Base-by-base conservation (phyloP, 2,113 vertebrate genomes). In the Acanthisitta chloris region DNA sequence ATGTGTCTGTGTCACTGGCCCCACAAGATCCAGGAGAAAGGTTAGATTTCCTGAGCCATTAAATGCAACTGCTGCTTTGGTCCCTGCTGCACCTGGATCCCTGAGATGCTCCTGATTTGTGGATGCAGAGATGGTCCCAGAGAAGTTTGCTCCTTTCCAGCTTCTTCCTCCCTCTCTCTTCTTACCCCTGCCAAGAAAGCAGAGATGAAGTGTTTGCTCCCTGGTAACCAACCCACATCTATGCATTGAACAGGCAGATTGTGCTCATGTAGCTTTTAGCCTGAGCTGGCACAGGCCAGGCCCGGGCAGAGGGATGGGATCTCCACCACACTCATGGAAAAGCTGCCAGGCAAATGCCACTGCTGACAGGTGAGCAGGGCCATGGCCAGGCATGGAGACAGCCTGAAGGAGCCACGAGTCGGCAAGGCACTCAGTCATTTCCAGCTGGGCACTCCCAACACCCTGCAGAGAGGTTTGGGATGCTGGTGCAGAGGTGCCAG, bases 251-350 rank as follows among this genome's bases (percentile, higher is more conserved):
- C 81, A 91, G 21, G 51, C 70, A 85, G 12, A 71, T 33, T 23
- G 25, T 36, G 29, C 24, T 88, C 57, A 58, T 38, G 36, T 2
- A 59, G 73, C 31, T 91, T 89, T 94, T 89, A 26, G 71, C 71
- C 69, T 85, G 52, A 71, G 69, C 80, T 14, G 38, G 57, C 84
- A 94, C 87, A n/a, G 71, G 84, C 43, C 71, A 69, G 40, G 77
- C 45, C 92, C 10, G 12, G 46, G 86, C 86, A 78, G 81, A 89
- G 65, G 52, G 69, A 94, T 28, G 11, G 0, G 3, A 84, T 42
- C 43, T 67, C 31, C 15, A 0, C 73, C 45, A 69, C 0, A 0
- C 21, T 48, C 7, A 0, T 80, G 80, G 88, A 45, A 58, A 57
- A 88, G 58, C 62, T 86, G 55, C 18, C 59, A 84, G 55, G 29